Evolutionary conservation across 1,140 invertebrate species (phyloP).

Genomic region (Drosophila simulans): DNA sequence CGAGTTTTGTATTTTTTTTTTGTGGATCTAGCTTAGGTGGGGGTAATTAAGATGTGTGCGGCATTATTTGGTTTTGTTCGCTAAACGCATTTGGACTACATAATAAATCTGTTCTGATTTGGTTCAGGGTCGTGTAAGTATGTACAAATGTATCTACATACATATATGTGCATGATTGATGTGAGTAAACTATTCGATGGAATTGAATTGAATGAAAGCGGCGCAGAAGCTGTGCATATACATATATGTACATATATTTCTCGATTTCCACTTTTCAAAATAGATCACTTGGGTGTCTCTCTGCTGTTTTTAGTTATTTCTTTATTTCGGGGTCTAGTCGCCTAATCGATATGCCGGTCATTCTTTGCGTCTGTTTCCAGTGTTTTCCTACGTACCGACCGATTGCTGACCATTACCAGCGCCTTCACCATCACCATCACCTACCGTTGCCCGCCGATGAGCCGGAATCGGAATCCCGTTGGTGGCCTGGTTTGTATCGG

Average conservation of each 20-base stretch:
- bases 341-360: slow-evolving; percentile 47
- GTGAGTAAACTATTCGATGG: slow-evolving; percentile 20
- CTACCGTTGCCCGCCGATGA: no score
- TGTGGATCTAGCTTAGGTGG: not conserved
- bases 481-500: slow-evolving; percentile 59
- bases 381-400: not conserved
- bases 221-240: not conserved
- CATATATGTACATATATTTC: no score
- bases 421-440: not conserved
- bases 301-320: slow-evolving; percentile 8
- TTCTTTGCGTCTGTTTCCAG: slow-evolving; percentile 15
- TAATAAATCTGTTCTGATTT: slow-evolving; percentile 22
- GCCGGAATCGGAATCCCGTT: slow-evolving; percentile 42
- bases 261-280: slow-evolving; percentile 25
- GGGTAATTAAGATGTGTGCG: slow-evolving; percentile 12
- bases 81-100: not conserved
- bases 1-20: not conserved
- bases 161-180: slow-evolving; percentile 7
- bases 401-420: not conserved
- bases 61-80: not conserved
- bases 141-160: no score
- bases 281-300: slow-evolving; percentile 25
- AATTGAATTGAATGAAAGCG: slow-evolving; percentile 3
- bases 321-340: slow-evolving; percentile 2
- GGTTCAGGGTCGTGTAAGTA: slow-evolving; percentile 31